Evolutionary conservation across 1,140 invertebrate genomes (phyloP).

Genomic region (Geopemphigus sp.): DNA sequence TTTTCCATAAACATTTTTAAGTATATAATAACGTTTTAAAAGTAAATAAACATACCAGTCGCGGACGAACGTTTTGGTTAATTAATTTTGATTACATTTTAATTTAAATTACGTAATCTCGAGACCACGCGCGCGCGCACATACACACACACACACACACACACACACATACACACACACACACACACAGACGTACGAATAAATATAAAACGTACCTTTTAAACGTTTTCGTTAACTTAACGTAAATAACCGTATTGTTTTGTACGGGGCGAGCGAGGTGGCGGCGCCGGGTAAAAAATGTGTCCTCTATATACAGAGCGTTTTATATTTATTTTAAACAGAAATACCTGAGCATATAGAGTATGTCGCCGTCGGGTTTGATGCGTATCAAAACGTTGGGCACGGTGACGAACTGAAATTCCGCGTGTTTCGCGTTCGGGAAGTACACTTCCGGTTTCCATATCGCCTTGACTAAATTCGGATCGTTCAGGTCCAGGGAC

Average conservation of each 20-base stretch:
- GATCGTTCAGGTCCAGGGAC: conserved; percentile 61
- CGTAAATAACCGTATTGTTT: too few relatives aligned
- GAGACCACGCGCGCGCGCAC: neutral
- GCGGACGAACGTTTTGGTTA: neutral
- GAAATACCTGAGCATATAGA: conserved; percentile 64
- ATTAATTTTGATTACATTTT: conserved; percentile 22
- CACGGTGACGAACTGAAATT: conserved; percentile 67
- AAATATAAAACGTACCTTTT: too few relatives aligned
- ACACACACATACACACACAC: too few relatives aligned
- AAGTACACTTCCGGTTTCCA: conserved; percentile 73
- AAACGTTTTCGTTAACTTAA: neutral
- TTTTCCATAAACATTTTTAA: neutral
- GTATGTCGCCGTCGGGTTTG: conserved; percentile 62
- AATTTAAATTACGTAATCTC: neutral
- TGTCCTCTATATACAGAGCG: neutral
- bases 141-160: too few relatives aligned
- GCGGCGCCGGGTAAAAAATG: too few relatives aligned
- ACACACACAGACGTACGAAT: too few relatives aligned
- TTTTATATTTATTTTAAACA: neutral
- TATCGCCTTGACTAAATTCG: conserved; percentile 61
- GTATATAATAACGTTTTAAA: neutral
- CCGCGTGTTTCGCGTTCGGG: conserved; percentile 67
- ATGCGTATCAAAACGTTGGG: conserved; percentile 69
- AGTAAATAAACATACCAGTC: neutral
- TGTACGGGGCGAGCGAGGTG: too few relatives aligned